Conservation (phyloP, 2,888 invertebrate species). For the Parnassius smintheus region DNA sequence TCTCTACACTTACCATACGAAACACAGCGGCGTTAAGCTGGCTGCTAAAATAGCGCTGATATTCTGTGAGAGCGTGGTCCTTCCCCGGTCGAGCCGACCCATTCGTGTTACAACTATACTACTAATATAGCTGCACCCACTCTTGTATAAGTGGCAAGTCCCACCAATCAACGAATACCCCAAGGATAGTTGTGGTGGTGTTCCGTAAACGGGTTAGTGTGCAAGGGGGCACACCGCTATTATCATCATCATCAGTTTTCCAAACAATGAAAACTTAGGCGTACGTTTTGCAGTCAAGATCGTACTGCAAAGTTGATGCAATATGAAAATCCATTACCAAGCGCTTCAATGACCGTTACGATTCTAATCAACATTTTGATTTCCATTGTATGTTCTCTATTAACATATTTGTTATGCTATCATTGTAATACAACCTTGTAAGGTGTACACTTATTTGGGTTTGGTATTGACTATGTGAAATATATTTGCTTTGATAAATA, state of each 20-base stretch:
- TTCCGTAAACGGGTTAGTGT: too few species aligned
- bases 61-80: too few species aligned
- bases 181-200: too few species aligned
- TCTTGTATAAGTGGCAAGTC: too few species aligned
- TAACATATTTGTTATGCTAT: constrained; percentile 19
- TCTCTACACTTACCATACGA: too few species aligned
- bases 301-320: not conserved
- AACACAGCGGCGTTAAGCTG: too few species aligned
- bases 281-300: constrained; percentile 4
- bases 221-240: too few species aligned
- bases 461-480: constrained; percentile 11
- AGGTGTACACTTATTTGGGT: not conserved
- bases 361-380: constrained; percentile 20
- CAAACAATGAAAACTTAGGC: constrained; percentile 7
- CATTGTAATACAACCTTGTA: constrained; percentile 15
- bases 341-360: constrained; percentile 7
- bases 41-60: too few species aligned
- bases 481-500: not conserved
- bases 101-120: too few species aligned
- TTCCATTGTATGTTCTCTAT: constrained; percentile 19
- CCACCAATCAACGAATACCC: too few species aligned
- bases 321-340: not conserved
- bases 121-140: too few species aligned
- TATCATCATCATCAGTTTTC: not conserved
- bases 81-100: too few species aligned